Conservation (phyloP, 2,797 vertebrate species). For the Eulemur rubriventer region DNA sequence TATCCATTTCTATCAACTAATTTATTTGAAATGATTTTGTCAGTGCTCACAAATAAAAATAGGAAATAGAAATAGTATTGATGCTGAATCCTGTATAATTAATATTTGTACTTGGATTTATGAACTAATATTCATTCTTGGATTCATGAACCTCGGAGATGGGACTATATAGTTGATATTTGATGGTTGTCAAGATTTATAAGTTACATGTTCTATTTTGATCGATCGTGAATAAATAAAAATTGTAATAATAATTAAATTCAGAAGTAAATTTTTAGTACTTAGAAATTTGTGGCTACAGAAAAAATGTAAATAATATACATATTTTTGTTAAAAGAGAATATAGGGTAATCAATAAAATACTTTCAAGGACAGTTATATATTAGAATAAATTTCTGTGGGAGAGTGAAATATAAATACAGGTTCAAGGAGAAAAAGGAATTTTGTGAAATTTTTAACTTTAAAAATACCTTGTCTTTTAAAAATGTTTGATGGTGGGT, state of each 20-base stretch:
- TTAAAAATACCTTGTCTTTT: slow-evolving; percentile 58
- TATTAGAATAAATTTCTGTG: neutral
- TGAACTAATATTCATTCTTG: neutral
- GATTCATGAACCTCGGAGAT: too few relatives aligned
- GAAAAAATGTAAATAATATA: slow-evolving; percentile 21
- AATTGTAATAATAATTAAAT: neutral
- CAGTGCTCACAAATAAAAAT: neutral
- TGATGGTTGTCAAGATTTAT: neutral
- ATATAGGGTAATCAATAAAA: slow-evolving; percentile 26
- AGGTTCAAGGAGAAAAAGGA: slow-evolving; percentile 39
- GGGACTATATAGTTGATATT: neutral
- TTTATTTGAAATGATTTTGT: slow-evolving; percentile 41
- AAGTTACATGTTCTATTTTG: neutral
- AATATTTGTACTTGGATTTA: neutral
- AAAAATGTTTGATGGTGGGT: slow-evolving; percentile 62
- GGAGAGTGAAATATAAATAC: neutral
- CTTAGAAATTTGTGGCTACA: neutral
- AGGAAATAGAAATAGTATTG: neutral
- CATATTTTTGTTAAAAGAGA: neutral
- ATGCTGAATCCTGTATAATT: neutral
- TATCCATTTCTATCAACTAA: neutral
- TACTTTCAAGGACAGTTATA: slow-evolving; percentile 2
- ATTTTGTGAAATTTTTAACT: slow-evolving; percentile 47
- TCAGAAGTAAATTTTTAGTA: neutral
- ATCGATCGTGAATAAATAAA: neutral